phyloP scores from a whole-genome alignment of 2,113 vertebrate genomes.

The Cyanoramphus novaezelandiae region DNA sequence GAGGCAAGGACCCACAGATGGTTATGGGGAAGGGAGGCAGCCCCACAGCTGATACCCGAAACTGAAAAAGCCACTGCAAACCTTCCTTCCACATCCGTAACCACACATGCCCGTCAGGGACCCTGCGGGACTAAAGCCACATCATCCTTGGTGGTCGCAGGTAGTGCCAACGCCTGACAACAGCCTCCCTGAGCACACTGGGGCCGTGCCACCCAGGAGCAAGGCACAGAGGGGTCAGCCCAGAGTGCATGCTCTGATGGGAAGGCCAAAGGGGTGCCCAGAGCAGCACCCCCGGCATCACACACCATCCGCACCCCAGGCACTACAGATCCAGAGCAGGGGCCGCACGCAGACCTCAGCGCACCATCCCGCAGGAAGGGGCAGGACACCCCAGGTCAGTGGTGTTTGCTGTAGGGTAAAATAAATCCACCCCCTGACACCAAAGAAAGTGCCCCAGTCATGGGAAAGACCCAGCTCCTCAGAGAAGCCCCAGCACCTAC shows the following conservation, averaged over 20 bases:
- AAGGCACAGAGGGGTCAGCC: background rate
- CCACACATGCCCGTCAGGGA: rapidly evolving
- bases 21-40: background rate
- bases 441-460: background rate
- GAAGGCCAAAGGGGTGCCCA: background rate
- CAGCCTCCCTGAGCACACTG: background rate
- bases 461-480: background rate
- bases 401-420: rapidly evolving
- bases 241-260: background rate
- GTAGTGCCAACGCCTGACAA: background rate
- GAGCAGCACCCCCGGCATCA: rapidly evolving
- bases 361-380: background rate
- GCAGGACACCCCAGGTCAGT: background rate
- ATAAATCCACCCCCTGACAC: background rate
- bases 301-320: background rate
- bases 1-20: background rate
- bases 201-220: background rate
- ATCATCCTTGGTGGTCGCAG: background rate
- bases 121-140: background rate
- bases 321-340: background rate
- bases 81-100: background rate
- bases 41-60: background rate
- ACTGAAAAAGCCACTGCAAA: background rate
- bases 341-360: rapidly evolving
- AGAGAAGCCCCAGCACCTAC: background rate